These are phyloP conservation scores for Eulemur rubriventer DNA, from an alignment of 2,797 vertebrate species.

Conservation along the genomic window DNA sequence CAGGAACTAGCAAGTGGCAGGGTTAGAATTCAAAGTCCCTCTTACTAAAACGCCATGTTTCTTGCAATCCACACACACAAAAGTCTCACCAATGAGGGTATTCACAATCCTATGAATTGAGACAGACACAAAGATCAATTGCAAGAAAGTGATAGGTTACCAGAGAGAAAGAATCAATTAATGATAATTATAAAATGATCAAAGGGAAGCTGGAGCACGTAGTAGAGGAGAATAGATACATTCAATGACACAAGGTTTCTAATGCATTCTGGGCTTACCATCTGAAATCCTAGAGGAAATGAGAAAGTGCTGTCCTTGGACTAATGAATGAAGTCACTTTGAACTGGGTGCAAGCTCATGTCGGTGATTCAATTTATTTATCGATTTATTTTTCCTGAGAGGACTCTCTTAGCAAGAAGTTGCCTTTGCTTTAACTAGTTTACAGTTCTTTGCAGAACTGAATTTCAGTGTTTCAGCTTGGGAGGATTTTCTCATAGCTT, in stretches of 20 bases:
- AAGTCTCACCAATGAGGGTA: background rate
- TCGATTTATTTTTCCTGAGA: background rate
- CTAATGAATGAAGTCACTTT: background rate
- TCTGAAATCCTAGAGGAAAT: background rate
- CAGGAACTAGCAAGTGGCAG: background rate
- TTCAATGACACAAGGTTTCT: background rate
- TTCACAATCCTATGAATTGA: background rate
- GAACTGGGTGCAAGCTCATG: background rate
- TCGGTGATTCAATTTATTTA: background rate
- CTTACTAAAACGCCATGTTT: background rate
- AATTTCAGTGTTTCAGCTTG: background rate
- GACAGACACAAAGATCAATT: background rate
- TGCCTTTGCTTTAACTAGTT: background rate
- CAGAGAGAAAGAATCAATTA: background rate
- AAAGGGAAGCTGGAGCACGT: background rate
- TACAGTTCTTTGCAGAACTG: background rate
- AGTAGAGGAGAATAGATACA: background rate
- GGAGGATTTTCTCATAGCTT: background rate
- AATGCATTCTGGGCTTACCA: background rate
- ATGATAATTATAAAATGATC: background rate
- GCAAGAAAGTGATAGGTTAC: background rate
- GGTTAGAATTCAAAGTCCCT: background rate
- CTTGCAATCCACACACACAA: background rate
- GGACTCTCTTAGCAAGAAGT: background rate
- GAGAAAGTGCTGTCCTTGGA: background rate